Conservation (phyloP, 2,113 vertebrate species). For the Theristicus caerulescens region DNA sequence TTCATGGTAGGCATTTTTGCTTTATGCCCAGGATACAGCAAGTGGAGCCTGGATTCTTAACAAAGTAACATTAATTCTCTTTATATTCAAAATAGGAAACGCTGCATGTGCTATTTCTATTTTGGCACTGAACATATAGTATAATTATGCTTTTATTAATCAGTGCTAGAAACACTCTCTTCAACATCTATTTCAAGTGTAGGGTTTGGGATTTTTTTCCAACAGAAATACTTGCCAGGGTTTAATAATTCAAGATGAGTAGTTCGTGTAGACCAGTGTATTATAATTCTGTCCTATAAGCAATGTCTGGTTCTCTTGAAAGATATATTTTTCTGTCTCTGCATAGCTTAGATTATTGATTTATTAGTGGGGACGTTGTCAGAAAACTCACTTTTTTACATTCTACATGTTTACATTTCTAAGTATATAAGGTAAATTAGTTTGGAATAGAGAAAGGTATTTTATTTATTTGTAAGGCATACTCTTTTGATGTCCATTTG, state of each 20-base stretch:
- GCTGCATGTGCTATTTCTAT: conserved; percentile 30
- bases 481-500: not conserved
- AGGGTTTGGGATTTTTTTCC: not conserved
- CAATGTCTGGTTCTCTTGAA: not conserved
- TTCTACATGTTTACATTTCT: not conserved
- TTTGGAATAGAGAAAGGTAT: not conserved
- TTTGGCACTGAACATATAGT: conserved; percentile 25
- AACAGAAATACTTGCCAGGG: not conserved
- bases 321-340: not conserved
- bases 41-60: not conserved
- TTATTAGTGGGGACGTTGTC: not conserved
- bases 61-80: conserved; percentile 21
- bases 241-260: not conserved
- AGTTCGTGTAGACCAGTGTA: not conserved
- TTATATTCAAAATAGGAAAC: conserved; percentile 27
- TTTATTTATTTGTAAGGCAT: not conserved
- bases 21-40: not conserved
- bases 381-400: not conserved
- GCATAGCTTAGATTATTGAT: not conserved
- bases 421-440: not conserved
- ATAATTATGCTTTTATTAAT: conserved; percentile 62
- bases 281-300: not conserved
- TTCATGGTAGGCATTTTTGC: not conserved
- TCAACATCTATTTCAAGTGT: conserved; percentile 16
- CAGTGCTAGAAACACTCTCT: conserved; percentile 29